Evolutionary conservation across 1,140 invertebrate genomes (phyloP).

Genomic region (Sitophilus oryzae): DNA sequence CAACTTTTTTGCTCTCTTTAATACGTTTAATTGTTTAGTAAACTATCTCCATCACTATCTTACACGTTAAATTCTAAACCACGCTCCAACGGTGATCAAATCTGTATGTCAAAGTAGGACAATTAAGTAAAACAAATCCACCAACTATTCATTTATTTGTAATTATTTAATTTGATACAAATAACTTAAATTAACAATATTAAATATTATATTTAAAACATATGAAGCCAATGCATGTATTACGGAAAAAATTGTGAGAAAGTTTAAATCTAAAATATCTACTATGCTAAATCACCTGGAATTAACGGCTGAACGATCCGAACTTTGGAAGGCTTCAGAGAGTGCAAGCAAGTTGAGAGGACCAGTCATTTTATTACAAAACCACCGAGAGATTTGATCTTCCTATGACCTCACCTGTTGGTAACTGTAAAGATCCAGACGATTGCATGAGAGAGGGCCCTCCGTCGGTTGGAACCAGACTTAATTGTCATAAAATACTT

Average conservation of each 20-base stretch:
- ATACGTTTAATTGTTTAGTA: too few relatives aligned
- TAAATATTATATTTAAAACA: slow-evolving; percentile 19
- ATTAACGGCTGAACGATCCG: neutral
- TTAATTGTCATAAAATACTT: slow-evolving; percentile 1
- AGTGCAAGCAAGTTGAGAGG: neutral
- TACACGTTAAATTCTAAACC: too few relatives aligned
- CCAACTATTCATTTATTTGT: slow-evolving; percentile 7
- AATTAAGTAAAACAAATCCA: neutral
- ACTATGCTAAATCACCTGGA: slow-evolving; percentile 12
- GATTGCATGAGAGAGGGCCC: slow-evolving; percentile 25
- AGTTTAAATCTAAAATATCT: neutral
- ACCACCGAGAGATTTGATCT: too few relatives aligned
- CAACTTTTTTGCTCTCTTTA: too few relatives aligned
- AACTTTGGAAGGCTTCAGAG: neutral
- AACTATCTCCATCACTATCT: too few relatives aligned
- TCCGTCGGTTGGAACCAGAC: slow-evolving; percentile 1
- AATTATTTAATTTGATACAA: neutral
- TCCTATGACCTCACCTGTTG: slow-evolving; percentile 25
- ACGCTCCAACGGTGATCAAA: too few relatives aligned
- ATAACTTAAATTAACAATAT: slow-evolving; percentile 13
- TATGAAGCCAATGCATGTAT: neutral
- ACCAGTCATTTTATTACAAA: neutral
- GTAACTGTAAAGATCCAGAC: slow-evolving; percentile 29
- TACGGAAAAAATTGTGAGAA: neutral
- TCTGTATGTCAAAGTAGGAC: too few relatives aligned